Base-by-base conservation (phyloP, 2,888 invertebrate genomes). In the Ophion ellenae region DNA sequence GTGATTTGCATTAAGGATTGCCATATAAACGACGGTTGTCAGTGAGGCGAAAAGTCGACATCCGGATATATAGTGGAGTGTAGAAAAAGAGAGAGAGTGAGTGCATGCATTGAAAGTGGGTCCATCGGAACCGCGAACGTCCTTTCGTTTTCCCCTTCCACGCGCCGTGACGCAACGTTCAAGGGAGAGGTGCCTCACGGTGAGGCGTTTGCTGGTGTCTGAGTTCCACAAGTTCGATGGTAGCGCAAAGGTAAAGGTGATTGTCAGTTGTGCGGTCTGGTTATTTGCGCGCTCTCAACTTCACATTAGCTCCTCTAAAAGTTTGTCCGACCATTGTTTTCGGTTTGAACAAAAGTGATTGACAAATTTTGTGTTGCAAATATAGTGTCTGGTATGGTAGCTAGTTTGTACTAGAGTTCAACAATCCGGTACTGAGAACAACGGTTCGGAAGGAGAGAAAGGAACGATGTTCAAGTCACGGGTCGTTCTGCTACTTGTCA, bases 91-190 rank as follows among this genome's bases (percentile, higher is more conserved):
- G 28, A 76, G 79, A 53, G 53, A 53, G 14, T 11, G 53, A 53
- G 53, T 14, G 53, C 17, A 53, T 53, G 53, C 53, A 53, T 17
- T 84, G 87, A 77, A 87, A 87, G 86, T 87, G 85, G 87, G 87
- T 66, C 87, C 86, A 66, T 73, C 73, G 82, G 82, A 70, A 61
- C 73, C 77, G 71, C 77, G 76, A 78, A 85, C 84, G 87, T 88
- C 87, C 87, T 86, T 88, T 88, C 88, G 77, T 82, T 82, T 87
- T 84, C 87, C 71, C 87, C 86, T 85, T 81, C 85, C 78, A 73
- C 6, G 73, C 36, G 9, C 76, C 40, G 61, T 69, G 69, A 75
- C 83, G 53, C 59, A 47, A 81, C 32, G 69, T 20, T 20, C 45
- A 45, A 80, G 77, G 73, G 80, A 83, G 83, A 83, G 83, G 77